Base-by-base conservation (phyloP, 2,797 vertebrate species). In the Pteropus rufus region DNA sequence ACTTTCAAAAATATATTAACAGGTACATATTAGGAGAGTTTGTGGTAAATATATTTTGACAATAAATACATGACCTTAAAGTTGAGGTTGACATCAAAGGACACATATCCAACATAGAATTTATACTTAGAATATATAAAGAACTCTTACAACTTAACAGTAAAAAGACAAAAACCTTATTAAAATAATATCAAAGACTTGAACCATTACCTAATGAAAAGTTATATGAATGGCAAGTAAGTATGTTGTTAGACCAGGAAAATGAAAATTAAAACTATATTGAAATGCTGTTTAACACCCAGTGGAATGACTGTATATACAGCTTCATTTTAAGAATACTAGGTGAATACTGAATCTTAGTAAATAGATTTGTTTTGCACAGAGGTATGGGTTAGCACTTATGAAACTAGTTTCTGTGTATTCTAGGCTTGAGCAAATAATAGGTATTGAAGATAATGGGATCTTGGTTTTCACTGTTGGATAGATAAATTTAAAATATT, bases 171-270 rank as follows among this genome's bases (percentile, higher is more conserved):
- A 93, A 79, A 93, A 52, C 56, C 56, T 72, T 31, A 41, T 72
- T 93, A 41, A 81, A 93, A 72, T 87, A 80, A 64, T 64, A 29
- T 46, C 72, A 69, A 93, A 86, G 36, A 64, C 31, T 93, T 56
- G 67, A 93, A 82, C 67, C 18, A 75, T 36, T 93, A 56, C 19
- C 72, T 77, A 77, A 69, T 60, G 31, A 88, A 93, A 82, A 93
- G 46, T 41, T 87, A 67, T 0, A 26, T 44, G 52, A 65, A 46
- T 89, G 36, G 10, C 49, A 54, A 56, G 26, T 44, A 82, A 69
- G 24, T 46, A 89, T 64, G 29, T 65, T 80, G 18, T 77, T 87
- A 82, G 31, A 56, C 31, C 36, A 72, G 41, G 54, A n/a, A 82
- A 72, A 72, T 91, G 5, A 26, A 81, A 81, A 36, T 83, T 39